These are phyloP conservation scores for Heliocidaris erythrogramma DNA, from an alignment of 35 echinoderm and acorn worm genomes.

Conservation along the genomic window DNA sequence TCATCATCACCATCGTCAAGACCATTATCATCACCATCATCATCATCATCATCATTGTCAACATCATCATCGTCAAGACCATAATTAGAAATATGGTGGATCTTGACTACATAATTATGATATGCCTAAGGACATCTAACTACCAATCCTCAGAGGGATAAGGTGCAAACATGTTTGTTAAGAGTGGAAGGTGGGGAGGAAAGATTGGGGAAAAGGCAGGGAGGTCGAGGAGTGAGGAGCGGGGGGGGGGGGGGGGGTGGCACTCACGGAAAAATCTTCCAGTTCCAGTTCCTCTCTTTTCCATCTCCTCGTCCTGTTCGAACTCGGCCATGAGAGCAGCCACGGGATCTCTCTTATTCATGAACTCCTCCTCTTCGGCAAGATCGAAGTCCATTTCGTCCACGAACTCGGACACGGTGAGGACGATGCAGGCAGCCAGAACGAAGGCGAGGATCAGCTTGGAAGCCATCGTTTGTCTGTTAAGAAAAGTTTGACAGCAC, in stretches of 20 bases:
- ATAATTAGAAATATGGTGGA: too few relatives aligned
- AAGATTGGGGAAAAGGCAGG: too few relatives aligned
- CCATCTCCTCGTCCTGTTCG: slow-evolving; percentile 33
- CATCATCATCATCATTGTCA: too few relatives aligned
- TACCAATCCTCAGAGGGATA: too few relatives aligned
- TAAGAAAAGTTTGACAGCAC: neutral
- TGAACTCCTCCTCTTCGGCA: neutral
- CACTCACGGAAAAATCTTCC: slow-evolving; percentile 41
- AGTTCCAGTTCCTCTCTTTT: slow-evolving; percentile 42
- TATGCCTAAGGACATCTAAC: too few relatives aligned
- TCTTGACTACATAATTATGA: too few relatives aligned
- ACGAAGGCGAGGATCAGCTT: slow-evolving; percentile 32
- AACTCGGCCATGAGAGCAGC: neutral
- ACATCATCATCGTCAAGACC: too few relatives aligned
- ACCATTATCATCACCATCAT: too few relatives aligned
- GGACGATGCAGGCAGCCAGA: slow-evolving; percentile 25
- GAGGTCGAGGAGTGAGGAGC: too few relatives aligned
- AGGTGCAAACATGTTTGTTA: too few relatives aligned
- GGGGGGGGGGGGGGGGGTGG: too few relatives aligned
- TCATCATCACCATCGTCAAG: neutral
- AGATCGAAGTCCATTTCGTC: slow-evolving; percentile 29
- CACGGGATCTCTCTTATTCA: slow-evolving; percentile 28
- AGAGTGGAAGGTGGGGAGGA: too few relatives aligned
- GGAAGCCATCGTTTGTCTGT: slow-evolving; percentile 14
- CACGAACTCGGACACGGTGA: slow-evolving; percentile 38